Base-by-base conservation (phyloP, 2,113 vertebrate species). In the Ondatra zibethicus region DNA sequence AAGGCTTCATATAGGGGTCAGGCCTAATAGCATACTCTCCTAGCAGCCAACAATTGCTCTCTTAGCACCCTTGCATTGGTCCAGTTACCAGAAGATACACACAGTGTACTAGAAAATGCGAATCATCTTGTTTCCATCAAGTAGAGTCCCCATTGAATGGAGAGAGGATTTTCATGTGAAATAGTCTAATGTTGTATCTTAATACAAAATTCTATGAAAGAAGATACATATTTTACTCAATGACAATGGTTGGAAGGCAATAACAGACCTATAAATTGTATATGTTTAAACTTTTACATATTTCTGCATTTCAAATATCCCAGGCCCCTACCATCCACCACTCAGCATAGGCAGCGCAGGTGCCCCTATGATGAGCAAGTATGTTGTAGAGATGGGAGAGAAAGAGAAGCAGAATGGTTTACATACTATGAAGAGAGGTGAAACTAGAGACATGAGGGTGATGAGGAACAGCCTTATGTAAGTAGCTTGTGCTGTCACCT, bases 181-280 rank as follows among this genome's bases (percentile, higher is more conserved):
- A 96, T 92, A 85, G 31, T 93, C 66, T 82, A 82, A 61, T 52
- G 65, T 86, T 93, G 58, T 81, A 61, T 82, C 94, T 72, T 94
- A 95, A 96, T 58, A 58, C 58, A 21, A 58, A 58, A 19, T 58
- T 23, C 89, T 47, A 95, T 66, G 96, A 96, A 95, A 92, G 0
- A 72, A 85, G 70, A 36, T 72, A 97, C 93, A n/a, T 31, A 94
- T 97, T 96, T 96, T 96, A 93, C 93, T 96, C 65, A 92, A 63
- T 93, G 39, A 85, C 93, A 96, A 88, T 94, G 52, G 80, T 95
- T 92, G 58, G 81, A 89, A 94, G 88, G 61, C 45, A 96, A 88
- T 85, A 95, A 82, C 88, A 89, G 31, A 80, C 27, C 45, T 87
- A 94, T 73, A 89, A 96, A 96, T 72, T 91, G n/a, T 1, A n/a